Percentiles rank a stretch among this genome's conserved stretches.
phyloP scores from a whole-genome alignment of 35 echinoderm and acorn worm species.

The Apostichopus japonicus region DNA sequence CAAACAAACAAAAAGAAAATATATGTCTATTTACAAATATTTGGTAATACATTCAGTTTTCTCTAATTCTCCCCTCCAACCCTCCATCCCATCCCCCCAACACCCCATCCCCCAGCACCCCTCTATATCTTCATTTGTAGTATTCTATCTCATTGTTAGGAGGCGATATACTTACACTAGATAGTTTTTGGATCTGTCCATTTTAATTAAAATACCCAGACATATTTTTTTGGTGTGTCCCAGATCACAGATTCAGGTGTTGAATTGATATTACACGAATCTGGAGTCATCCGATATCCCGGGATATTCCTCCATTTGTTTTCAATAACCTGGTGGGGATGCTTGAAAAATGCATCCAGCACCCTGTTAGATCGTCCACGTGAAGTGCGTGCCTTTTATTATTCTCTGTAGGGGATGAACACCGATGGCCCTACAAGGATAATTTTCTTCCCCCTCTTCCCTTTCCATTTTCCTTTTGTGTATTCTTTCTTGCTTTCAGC shows the following conservation, averaged over 20 bases:
- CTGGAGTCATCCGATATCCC: conserved; percentile 23
- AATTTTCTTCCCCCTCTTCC: not conserved
- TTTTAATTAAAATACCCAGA: not conserved
- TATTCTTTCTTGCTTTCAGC: conserved; percentile 37
- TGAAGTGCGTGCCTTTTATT: not conserved
- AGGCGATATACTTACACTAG: not conserved
- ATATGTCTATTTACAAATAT: too few relatives aligned
- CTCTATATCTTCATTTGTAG: too few relatives aligned
- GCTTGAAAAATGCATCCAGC: conserved; percentile 8
- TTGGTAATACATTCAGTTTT: too few relatives aligned
- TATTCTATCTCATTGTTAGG: not conserved
- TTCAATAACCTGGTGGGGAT: conserved; percentile 22
- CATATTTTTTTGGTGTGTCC: not conserved
- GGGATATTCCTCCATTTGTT: conserved; percentile 29
- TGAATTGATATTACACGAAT: not conserved
- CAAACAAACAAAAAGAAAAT: too few relatives aligned
- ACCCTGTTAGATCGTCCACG: not conserved
- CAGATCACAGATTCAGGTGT: not conserved
- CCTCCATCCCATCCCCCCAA: too few relatives aligned
- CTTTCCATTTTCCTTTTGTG: not conserved
- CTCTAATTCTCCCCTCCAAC: too few relatives aligned
- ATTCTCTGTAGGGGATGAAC: conserved; percentile 35
- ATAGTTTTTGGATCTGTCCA: not conserved
- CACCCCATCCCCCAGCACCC: too few relatives aligned
- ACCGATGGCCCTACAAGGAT: not conserved